Conservation (phyloP, 2,888 invertebrate species). For the Polyommatus iphigenia region DNA sequence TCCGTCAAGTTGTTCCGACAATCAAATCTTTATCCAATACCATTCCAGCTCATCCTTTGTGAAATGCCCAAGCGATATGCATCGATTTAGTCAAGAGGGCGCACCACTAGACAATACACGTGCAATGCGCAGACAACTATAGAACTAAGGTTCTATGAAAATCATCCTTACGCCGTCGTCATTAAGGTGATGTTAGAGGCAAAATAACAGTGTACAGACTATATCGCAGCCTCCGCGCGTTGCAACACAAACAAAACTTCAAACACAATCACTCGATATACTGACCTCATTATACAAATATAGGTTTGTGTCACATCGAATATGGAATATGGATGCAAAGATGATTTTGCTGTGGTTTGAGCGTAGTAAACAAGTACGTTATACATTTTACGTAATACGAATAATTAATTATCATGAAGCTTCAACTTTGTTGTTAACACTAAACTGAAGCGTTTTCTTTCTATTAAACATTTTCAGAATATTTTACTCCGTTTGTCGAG, state of each 20-base stretch:
- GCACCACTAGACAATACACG: background rate
- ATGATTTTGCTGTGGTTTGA: background rate
- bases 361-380: background rate
- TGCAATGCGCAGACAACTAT: background rate
- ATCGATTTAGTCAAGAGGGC: conserved; percentile 9
- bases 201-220: background rate
- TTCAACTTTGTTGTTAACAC: background rate
- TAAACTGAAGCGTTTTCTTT: too few relatives aligned
- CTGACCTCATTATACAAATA: conserved; percentile 19
- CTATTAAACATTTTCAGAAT: too few relatives aligned
- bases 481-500: too few relatives aligned
- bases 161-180: background rate
- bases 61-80: conserved; percentile 4
- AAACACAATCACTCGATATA: conserved; percentile 16
- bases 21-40: background rate
- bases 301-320: conserved; percentile 20
- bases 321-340: conserved; percentile 30
- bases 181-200: background rate
- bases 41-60: background rate
- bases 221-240: conserved; percentile 9
- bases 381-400: too few relatives aligned
- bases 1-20: background rate
- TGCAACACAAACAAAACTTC: conserved; percentile 10
- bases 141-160: background rate
- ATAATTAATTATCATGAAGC: background rate